These are phyloP conservation scores for Aphis gossypii DNA, from an alignment of 1,140 invertebrate species.

Conservation along the genomic window DNA sequence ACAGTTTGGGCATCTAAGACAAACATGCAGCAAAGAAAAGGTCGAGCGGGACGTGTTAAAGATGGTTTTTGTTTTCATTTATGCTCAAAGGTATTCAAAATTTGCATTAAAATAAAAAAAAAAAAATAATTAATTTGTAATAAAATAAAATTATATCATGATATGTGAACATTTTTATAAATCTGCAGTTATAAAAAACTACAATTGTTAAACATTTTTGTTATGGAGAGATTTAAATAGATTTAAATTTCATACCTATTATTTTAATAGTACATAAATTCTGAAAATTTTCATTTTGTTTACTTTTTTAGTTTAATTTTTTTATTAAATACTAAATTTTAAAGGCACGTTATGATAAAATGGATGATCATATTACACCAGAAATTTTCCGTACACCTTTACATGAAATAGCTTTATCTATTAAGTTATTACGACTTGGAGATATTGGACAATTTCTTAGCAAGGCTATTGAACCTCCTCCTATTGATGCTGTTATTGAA, in stretches of 20 bases:
- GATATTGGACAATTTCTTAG: conserved; percentile 90
- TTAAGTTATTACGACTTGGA: conserved; percentile 87
- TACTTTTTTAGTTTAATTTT: not conserved
- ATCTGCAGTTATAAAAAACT: too few species aligned
- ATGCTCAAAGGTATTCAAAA: conserved; percentile 71
- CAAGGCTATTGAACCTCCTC: conserved; percentile 93
- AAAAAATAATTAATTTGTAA: not conserved
- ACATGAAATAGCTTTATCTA: conserved; percentile 86
- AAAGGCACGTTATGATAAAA: conserved; percentile 72
- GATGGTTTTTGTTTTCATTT: conserved; percentile 90
- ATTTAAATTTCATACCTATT: too few species aligned
- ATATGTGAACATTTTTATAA: not conserved
- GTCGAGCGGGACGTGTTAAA: conserved; percentile 87
- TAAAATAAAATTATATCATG: not conserved
- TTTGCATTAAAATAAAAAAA: not conserved
- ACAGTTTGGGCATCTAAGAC: conserved; percentile 92
- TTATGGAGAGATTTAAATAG: too few species aligned
- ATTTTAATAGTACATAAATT: not conserved
- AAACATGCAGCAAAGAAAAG: conserved; percentile 89
- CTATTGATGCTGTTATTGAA: conserved; percentile 91
- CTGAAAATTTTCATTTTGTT: not conserved
- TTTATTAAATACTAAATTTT: conserved; percentile 54
- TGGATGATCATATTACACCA: conserved; percentile 91
- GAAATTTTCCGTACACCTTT: conserved; percentile 96
- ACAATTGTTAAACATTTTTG: too few species aligned